phyloP scores from a whole-genome alignment of 2,797 vertebrate species.

The Gallinago nigripennis region DNA sequence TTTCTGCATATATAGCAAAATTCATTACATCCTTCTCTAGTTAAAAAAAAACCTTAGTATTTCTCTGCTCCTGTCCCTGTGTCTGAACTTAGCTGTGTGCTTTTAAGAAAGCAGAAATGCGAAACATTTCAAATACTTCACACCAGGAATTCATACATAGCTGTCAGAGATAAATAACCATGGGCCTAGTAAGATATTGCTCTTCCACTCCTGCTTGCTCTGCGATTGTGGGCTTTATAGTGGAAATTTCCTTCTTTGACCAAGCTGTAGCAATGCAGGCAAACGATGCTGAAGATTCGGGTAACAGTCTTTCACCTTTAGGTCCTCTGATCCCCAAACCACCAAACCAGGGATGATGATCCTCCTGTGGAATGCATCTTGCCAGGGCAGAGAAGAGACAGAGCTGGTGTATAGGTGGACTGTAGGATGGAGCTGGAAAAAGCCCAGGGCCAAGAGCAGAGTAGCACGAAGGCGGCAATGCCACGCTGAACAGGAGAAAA shows the following conservation, averaged over 20 bases:
- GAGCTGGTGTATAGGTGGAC: neutral
- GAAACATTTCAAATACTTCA: neutral
- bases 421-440: neutral
- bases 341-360: neutral
- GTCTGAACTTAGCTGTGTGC: neutral
- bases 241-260: neutral
- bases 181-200: neutral
- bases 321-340: neutral
- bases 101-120: conserved; percentile 3
- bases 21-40: neutral
- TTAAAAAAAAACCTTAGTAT: neutral
- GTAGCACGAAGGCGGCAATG: neutral
- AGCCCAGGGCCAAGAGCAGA: neutral
- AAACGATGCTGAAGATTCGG: neutral
- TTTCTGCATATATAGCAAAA: neutral
- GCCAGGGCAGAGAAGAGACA: neutral
- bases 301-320: neutral
- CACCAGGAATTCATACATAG: neutral
- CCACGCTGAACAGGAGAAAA: neutral
- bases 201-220: neutral
- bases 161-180: neutral
- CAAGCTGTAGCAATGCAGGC: neutral
- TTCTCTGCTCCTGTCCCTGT: neutral
- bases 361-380: neutral
- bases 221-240: neutral